Percentiles rank a stretch among this genome's conserved stretches.
Conservation (phyloP, 2,888 invertebrate genomes). For the Shargacucullia verbasci region DNA sequence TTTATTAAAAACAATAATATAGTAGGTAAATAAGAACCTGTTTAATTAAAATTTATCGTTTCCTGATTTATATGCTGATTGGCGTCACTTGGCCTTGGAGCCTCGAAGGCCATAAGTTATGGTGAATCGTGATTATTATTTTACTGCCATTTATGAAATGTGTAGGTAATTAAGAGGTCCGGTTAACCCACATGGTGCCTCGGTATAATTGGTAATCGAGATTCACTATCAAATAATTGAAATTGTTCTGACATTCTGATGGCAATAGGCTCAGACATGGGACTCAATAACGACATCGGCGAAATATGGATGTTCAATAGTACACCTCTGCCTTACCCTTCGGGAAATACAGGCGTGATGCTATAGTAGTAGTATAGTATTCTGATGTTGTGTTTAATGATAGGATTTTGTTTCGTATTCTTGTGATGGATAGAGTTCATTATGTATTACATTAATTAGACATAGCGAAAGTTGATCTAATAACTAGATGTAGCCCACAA, state of each 20-base stretch:
- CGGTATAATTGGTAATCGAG: not conserved
- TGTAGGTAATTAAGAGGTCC: slow-evolving; percentile 16
- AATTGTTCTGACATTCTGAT: not conserved
- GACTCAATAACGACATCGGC: no score
- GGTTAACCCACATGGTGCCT: not conserved
- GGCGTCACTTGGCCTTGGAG: slow-evolving; percentile 20
- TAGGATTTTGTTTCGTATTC: no score
- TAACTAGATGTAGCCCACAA: no score
- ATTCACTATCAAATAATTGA: not conserved
- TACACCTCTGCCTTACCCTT: no score
- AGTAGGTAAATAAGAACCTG: slow-evolving; percentile 24
- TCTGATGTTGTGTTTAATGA: no score
- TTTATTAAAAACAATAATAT: slow-evolving; percentile 14
- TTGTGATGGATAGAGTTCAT: no score
- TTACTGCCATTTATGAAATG: slow-evolving; percentile 11
- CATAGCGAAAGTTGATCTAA: no score
- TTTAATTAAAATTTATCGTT: slow-evolving; percentile 36
- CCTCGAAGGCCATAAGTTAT: not conserved
- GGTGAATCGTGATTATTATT: slow-evolving; percentile 5
- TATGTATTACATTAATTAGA: no score
- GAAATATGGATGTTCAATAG: no score
- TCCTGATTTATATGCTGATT: slow-evolving; percentile 46
- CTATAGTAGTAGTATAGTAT: no score
- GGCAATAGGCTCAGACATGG: not conserved
- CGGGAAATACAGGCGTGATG: no score